These are phyloP conservation scores for Caenorhabditis tropicalis DNA, from an alignment of 1,140 invertebrate genomes.

Conservation along the genomic window DNA sequence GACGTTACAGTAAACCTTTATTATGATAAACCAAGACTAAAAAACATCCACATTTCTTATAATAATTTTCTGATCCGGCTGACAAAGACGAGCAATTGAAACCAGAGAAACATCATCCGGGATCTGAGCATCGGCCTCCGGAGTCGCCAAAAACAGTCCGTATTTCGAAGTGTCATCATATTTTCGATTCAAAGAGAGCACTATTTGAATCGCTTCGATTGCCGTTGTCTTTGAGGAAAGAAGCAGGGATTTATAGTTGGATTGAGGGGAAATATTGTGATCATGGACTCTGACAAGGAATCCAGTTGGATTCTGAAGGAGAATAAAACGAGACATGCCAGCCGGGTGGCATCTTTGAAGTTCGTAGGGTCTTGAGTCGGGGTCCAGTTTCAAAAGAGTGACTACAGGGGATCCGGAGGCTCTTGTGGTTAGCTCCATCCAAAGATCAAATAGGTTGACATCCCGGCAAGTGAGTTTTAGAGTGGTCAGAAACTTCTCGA, in stretches of 20 bases:
- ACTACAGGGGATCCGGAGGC: slow-evolving; percentile 45
- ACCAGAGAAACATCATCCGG: slow-evolving; percentile 52
- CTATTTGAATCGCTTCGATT: slow-evolving; percentile 48
- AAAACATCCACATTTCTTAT: slow-evolving; percentile 43
- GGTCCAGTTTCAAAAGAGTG: slow-evolving; percentile 29
- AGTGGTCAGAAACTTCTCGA: slow-evolving; percentile 55
- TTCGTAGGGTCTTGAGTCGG: slow-evolving; percentile 54
- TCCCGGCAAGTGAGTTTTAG: slow-evolving; percentile 55
- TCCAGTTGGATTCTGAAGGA: slow-evolving; percentile 53
- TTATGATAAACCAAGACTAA: neutral
- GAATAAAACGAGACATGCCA: slow-evolving; percentile 54
- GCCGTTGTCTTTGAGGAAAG: slow-evolving; percentile 49
- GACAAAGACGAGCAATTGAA: slow-evolving; percentile 31
- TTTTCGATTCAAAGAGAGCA: slow-evolving; percentile 49
- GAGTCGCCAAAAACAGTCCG: slow-evolving; percentile 44
- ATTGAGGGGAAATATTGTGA: slow-evolving; percentile 57
- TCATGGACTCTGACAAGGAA: slow-evolving; percentile 54
- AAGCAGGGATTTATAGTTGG: slow-evolving; percentile 58
- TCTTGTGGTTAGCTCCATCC: slow-evolving; percentile 50
- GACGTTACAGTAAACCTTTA: no score
- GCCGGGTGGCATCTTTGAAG: slow-evolving; percentile 57
- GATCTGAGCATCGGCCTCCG: slow-evolving; percentile 49
- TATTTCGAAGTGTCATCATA: slow-evolving; percentile 26
- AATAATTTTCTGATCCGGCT: slow-evolving; percentile 49
- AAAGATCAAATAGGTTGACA: slow-evolving; percentile 53